Evolutionary conservation across 2,888 invertebrate genomes (phyloP).

Genomic region (Tenthredo scrophulariae): DNA sequence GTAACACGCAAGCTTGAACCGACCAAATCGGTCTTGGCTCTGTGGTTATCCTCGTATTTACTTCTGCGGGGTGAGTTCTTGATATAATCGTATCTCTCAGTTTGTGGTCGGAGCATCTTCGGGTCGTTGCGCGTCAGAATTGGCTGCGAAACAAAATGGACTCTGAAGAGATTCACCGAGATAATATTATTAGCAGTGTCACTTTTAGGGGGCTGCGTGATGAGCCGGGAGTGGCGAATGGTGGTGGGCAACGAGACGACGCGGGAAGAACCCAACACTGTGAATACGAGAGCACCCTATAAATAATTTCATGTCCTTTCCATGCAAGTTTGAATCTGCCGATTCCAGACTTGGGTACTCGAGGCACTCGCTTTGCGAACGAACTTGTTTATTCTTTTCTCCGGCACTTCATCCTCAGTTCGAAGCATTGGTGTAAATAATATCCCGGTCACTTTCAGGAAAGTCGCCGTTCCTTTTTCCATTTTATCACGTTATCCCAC

Average conservation of each 20-base stretch:
- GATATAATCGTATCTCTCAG: slow-evolving; percentile 41
- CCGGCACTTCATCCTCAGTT: neutral
- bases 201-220: slow-evolving; percentile 39
- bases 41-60: slow-evolving; percentile 37
- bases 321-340: slow-evolving; percentile 47
- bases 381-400: slow-evolving; percentile 7
- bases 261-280: slow-evolving; percentile 21
- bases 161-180: slow-evolving; percentile 13
- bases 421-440: slow-evolving; percentile 1
- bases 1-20: slow-evolving; percentile 30
- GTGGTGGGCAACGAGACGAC: neutral
- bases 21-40: slow-evolving; percentile 31
- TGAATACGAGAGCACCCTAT: slow-evolving; percentile 49
- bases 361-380: neutral
- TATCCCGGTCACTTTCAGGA: slow-evolving; percentile 4
- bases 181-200: slow-evolving; percentile 40
- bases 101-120: slow-evolving; percentile 15
- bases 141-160: slow-evolving; percentile 45
- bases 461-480: neutral
- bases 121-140: slow-evolving; percentile 18
- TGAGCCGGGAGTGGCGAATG: slow-evolving; percentile 31
- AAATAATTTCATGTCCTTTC: slow-evolving; percentile 50
- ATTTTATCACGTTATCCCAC: neutral
- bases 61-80: slow-evolving; percentile 14
- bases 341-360: slow-evolving; percentile 28